Evolutionary conservation across 2,113 vertebrate genomes (phyloP).

Genomic region (Gulo gulo): DNA sequence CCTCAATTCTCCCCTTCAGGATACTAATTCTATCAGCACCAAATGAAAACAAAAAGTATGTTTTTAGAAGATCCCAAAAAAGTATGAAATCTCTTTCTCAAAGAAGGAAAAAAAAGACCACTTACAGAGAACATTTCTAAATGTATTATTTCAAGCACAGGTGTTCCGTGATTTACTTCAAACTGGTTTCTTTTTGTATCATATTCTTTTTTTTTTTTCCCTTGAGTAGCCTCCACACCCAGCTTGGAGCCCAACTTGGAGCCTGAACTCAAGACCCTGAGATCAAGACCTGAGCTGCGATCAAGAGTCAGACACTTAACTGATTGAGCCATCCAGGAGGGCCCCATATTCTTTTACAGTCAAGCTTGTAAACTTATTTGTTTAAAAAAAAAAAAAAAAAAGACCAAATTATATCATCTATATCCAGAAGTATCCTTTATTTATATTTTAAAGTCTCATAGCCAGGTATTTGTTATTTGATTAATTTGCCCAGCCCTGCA

Average conservation of each 20-base stretch:
- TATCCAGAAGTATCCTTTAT: background rate
- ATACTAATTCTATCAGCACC: constrained; percentile 32
- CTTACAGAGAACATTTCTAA: background rate
- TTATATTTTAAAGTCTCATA: background rate
- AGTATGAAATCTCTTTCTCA: background rate
- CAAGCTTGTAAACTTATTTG: background rate
- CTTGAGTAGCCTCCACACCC: background rate
- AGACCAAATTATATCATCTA: background rate
- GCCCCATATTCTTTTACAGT: background rate
- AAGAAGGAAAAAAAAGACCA: background rate
- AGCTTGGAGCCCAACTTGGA: background rate
- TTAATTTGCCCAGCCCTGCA: background rate
- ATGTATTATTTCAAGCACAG: background rate
- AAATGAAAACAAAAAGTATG: constrained; percentile 38
- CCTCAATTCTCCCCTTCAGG: background rate
- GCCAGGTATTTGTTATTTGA: background rate
- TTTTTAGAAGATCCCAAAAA: constrained; percentile 41
- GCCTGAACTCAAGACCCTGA: background rate
- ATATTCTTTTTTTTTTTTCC: background rate
- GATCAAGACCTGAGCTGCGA: background rate
- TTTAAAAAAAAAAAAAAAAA: background rate
- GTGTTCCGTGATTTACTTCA: background rate
- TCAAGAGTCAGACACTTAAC: background rate
- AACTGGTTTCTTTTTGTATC: background rate
- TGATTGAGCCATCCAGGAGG: background rate